Percentiles rank a stretch among this genome's conserved stretches.
phyloP scores from a whole-genome alignment of 1,140 invertebrate genomes.

The Chelonus insularis region DNA sequence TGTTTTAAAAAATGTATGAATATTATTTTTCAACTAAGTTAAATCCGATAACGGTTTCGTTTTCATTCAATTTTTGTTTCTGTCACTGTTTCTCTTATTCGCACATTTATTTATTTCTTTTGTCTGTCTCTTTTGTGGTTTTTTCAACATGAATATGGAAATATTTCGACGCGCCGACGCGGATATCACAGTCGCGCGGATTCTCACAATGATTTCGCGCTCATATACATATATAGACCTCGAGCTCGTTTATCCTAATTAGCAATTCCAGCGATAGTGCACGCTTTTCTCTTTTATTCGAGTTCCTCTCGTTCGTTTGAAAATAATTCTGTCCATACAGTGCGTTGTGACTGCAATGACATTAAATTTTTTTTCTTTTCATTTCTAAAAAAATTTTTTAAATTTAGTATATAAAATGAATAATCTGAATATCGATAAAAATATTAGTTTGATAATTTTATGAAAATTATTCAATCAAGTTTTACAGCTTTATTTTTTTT shows the following conservation, averaged over 20 bases:
- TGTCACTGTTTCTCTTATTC: neutral
- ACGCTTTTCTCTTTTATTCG: neutral
- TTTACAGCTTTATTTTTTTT: too few relatives aligned
- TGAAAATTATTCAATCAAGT: too few relatives aligned
- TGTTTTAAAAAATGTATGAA: too few relatives aligned
- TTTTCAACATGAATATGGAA: slow-evolving; percentile 26
- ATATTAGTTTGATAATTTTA: too few relatives aligned
- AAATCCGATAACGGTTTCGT: neutral
- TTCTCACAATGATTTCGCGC: slow-evolving; percentile 24
- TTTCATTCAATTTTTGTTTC: neutral
- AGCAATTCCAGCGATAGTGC: slow-evolving; percentile 26
- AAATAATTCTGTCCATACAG: slow-evolving; percentile 22
- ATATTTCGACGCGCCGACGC: slow-evolving; percentile 20
- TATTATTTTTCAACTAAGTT: neutral
- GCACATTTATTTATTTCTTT: neutral
- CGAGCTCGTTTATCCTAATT: slow-evolving; percentile 25
- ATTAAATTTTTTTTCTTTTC: slow-evolving; percentile 2
- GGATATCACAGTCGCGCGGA: slow-evolving; percentile 25
- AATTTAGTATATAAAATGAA: too few relatives aligned
- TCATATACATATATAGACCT: slow-evolving; percentile 6
- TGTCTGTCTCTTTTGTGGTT: neutral
- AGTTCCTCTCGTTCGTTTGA: slow-evolving; percentile 11
- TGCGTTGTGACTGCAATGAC: neutral
- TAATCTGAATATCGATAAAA: neutral
- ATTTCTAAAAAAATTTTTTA: neutral